A percentile compares a stretch with the other conserved stretches of the same genome.
Conservation (phyloP, 2,888 invertebrate species). For the Gymnosoma rotundatum region DNA sequence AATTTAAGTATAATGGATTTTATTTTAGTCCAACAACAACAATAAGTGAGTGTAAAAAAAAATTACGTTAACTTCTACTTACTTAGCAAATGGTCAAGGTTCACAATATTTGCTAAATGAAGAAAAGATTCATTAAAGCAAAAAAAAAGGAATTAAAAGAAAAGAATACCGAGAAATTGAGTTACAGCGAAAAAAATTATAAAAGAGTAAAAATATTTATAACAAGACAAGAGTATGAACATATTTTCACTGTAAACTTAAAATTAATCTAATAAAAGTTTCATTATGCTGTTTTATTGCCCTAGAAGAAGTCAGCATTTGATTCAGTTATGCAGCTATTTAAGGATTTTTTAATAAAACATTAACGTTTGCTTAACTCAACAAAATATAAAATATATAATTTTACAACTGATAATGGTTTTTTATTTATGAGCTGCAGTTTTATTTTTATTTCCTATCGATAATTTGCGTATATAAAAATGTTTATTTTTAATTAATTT, state of each 20-base stretch:
- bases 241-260: slow-evolving; percentile 44
- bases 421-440: no score
- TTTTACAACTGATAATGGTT: no score
- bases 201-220: slow-evolving; percentile 18
- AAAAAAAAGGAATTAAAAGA: slow-evolving; percentile 1
- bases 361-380: no score
- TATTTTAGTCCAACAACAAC: slow-evolving; percentile 31
- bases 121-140: slow-evolving; percentile 22
- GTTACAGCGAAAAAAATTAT: background rate
- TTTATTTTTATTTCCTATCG: no score
- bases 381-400: no score
- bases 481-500: no score
- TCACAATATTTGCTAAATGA: slow-evolving; percentile 53
- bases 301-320: no score
- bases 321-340: no score
- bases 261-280: slow-evolving; percentile 44
- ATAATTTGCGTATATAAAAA: no score
- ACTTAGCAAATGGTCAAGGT: slow-evolving; percentile 67
- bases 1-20: slow-evolving; percentile 65
- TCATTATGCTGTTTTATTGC: background rate
- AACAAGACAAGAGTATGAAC: slow-evolving; percentile 20
- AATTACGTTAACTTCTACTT: slow-evolving; percentile 52
- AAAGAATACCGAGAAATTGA: background rate
- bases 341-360: no score
- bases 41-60: background rate